These are phyloP conservation scores for Cataglyphis rosenhaueri DNA, from an alignment of 2,888 invertebrate genomes.

Conservation along the genomic window DNA sequence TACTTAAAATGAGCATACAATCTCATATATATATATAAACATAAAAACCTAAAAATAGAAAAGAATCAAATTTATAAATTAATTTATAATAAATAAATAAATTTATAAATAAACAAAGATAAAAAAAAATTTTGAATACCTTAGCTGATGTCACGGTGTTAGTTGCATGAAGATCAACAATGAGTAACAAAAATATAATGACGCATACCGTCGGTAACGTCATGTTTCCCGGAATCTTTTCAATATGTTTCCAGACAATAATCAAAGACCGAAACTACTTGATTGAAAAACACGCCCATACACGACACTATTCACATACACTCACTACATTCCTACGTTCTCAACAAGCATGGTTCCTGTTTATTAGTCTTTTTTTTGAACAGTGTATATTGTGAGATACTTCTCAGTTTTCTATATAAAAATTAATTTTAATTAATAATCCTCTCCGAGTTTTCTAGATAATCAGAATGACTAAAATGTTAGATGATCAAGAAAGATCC, in stretches of 20 bases:
- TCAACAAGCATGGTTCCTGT: constrained; percentile 61
- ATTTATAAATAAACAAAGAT: constrained; percentile 2
- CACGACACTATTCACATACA: constrained; percentile 60
- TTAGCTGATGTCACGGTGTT: constrained; percentile 69
- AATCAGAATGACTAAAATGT: not conserved
- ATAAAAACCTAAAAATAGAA: not conserved
- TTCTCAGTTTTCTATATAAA: not conserved
- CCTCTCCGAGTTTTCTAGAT: not conserved
- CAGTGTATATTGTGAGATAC: not conserved
- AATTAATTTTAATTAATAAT: not conserved
- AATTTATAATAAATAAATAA: not conserved
- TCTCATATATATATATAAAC: not conserved
- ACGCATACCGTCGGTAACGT: constrained; percentile 66
- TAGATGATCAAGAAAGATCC: not conserved
- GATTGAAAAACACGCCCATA: constrained; percentile 63
- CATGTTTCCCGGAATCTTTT: constrained; percentile 45
- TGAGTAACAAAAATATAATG: constrained; percentile 66
- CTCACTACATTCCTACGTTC: constrained; percentile 62
- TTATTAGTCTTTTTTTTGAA: constrained; percentile 51
- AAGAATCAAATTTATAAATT: not conserved
- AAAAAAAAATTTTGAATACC: constrained; percentile 56
- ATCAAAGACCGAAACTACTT: constrained; percentile 65
- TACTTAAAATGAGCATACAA: not conserved
- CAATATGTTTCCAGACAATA: constrained; percentile 63
- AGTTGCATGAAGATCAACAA: constrained; percentile 60